These are phyloP conservation scores for Beris chalybata DNA, from an alignment of 2,888 invertebrate genomes.

Conservation along the genomic window DNA sequence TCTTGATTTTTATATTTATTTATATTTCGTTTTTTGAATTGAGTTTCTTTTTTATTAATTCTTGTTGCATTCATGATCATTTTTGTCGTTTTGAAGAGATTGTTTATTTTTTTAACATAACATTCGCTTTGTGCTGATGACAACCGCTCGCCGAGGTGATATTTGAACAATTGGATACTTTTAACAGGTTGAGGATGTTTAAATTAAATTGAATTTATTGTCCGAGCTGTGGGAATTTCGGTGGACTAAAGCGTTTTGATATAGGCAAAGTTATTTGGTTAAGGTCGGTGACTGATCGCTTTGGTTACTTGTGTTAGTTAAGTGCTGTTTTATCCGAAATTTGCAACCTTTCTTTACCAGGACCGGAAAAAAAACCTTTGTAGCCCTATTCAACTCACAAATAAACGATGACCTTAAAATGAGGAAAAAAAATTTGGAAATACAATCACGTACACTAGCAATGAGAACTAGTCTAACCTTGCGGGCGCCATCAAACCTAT, in stretches of 20 bases:
- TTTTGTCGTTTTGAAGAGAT: slow-evolving; percentile 5
- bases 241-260: neutral
- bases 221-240: slow-evolving; percentile 25
- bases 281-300: too few species aligned
- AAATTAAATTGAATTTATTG: slow-evolving; percentile 34
- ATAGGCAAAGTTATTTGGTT: too few species aligned
- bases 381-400: too few species aligned
- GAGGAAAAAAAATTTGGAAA: too few species aligned
- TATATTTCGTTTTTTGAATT: neutral
- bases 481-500: too few species aligned
- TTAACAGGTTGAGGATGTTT: slow-evolving; percentile 28
- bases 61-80: neutral
- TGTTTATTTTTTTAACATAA: slow-evolving; percentile 1
- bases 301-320: too few species aligned
- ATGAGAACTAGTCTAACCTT: too few species aligned
- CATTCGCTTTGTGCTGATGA: slow-evolving; percentile 12
- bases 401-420: too few species aligned
- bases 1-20: neutral
- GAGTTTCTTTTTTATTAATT: neutral
- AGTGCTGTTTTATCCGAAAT: too few species aligned
- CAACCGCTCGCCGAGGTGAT: slow-evolving; percentile 31
- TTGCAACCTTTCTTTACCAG: too few species aligned
- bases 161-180: slow-evolving; percentile 31
- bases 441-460: too few species aligned
- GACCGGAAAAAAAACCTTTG: too few species aligned